Conservation (phyloP, 1,140 invertebrate species). For the Lethrus apterus region DNA sequence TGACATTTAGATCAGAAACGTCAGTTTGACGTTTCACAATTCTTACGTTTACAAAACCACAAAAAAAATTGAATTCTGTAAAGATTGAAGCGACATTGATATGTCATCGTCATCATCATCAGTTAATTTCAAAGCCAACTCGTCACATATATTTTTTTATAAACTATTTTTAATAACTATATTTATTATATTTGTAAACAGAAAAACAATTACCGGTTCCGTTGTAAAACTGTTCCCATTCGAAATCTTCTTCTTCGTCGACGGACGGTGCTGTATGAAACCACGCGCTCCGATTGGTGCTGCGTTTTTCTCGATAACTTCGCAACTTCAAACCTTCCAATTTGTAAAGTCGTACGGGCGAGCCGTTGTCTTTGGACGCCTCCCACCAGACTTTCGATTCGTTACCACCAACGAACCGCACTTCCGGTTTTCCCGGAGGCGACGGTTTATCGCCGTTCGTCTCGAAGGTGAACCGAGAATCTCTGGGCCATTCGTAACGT, state of each 20-base stretch:
- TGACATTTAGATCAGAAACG: conserved; percentile 4
- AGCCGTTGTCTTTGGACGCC: conserved; percentile 58
- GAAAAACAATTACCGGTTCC: conserved; percentile 68
- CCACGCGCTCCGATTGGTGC: conserved; percentile 33
- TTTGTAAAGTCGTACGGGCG: conserved; percentile 50
- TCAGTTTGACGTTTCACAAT: too few relatives aligned
- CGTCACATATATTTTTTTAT: too few relatives aligned
- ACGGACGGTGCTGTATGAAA: conserved; percentile 33
- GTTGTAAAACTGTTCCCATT: conserved; percentile 72
- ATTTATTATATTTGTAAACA: too few relatives aligned
- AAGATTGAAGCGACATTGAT: too few relatives aligned
- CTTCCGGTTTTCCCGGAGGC: conserved; percentile 55
- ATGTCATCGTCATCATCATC: too few relatives aligned
- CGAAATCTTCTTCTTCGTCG: conserved; percentile 41
- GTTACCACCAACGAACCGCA: conserved; percentile 54
- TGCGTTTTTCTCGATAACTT: conserved; percentile 33
- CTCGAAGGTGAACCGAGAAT: conserved; percentile 62
- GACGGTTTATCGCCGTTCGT: conserved; percentile 63
- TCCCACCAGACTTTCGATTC: conserved; percentile 69
- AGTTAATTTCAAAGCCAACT: too few relatives aligned
- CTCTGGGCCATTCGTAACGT: conserved; percentile 59
- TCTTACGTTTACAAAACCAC: too few relatives aligned
- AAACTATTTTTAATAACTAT: too few relatives aligned
- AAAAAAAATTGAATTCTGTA: too few relatives aligned
- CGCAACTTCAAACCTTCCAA: conserved; percentile 46